Conservation (phyloP, 2,888 invertebrate species). For the Rotaria socialis region DNA sequence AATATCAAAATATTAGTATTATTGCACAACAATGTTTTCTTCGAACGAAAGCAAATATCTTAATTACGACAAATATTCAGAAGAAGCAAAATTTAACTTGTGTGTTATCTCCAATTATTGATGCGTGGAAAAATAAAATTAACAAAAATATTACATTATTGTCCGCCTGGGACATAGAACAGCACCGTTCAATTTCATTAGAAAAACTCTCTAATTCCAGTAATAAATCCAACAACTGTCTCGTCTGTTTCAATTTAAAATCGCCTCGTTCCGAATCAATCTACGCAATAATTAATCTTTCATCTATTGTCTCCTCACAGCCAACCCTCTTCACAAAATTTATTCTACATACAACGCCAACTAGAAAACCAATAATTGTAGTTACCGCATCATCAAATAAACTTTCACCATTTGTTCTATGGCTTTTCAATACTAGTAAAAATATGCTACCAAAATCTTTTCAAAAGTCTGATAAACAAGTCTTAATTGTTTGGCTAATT, state of each 20-base stretch:
- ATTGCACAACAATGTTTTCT: slow-evolving; percentile 17
- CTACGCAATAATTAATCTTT: background rate
- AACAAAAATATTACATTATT: background rate
- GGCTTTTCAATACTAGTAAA: slow-evolving; percentile 6
- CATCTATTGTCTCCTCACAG: too few relatives aligned
- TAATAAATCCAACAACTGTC: background rate
- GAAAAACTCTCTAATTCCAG: background rate
- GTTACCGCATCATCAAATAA: background rate
- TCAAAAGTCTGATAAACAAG: background rate
- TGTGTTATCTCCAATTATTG: background rate
- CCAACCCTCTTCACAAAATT: background rate
- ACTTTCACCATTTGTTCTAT: background rate
- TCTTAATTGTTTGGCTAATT: slow-evolving; percentile 14
- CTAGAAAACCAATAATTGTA: background rate
- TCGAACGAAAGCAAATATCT: background rate
- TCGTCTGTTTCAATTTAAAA: background rate
- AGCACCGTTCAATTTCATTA: background rate
- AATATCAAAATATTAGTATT: background rate
- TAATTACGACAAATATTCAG: background rate
- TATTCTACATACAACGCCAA: background rate
- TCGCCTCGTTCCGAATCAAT: background rate
- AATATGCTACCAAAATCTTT: slow-evolving; percentile 31
- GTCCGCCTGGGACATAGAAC: background rate
- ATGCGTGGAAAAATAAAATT: background rate
- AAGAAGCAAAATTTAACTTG: background rate